Percentiles rank a stretch among this genome's conserved stretches.
These are phyloP conservation scores for Galeruca laticollis DNA, from an alignment of 2,888 invertebrate genomes.

Conservation along the genomic window DNA sequence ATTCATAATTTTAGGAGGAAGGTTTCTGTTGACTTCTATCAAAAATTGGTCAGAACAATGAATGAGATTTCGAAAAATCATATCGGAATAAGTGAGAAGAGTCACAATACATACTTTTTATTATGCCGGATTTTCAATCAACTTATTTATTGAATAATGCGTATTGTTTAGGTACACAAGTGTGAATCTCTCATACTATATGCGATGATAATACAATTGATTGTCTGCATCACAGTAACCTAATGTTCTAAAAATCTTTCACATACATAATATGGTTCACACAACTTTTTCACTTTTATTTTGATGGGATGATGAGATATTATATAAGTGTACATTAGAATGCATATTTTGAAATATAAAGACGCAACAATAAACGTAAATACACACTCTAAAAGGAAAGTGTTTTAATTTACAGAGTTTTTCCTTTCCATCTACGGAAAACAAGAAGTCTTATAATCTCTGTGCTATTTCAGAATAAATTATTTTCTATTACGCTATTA, in stretches of 20 bases:
- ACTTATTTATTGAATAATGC: neutral
- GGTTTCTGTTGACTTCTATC: too few relatives aligned
- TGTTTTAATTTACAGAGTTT: too few relatives aligned
- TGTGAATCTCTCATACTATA: conserved; percentile 2
- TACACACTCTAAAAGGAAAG: too few relatives aligned
- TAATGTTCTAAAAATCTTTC: neutral
- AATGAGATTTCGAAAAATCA: too few relatives aligned
- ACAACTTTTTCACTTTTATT: neutral
- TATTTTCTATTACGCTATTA: too few relatives aligned
- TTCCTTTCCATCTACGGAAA: neutral
- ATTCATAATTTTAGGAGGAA: too few relatives aligned
- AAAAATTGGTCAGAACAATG: too few relatives aligned
- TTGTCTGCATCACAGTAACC: neutral
- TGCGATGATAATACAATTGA: neutral
- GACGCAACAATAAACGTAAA: too few relatives aligned
- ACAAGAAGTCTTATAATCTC: too few relatives aligned
- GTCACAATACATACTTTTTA: neutral
- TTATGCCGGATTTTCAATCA: neutral
- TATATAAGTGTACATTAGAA: neutral
- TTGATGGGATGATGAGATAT: neutral
- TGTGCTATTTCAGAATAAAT: too few relatives aligned
- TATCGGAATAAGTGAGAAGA: too few relatives aligned
- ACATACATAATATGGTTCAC: neutral
- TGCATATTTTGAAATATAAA: neutral
- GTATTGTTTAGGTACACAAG: neutral